Percentiles rank a stretch among this genome's conserved stretches.
Conservation (phyloP, 2,888 invertebrate genomes). For the Tridacna crocea region DNA sequence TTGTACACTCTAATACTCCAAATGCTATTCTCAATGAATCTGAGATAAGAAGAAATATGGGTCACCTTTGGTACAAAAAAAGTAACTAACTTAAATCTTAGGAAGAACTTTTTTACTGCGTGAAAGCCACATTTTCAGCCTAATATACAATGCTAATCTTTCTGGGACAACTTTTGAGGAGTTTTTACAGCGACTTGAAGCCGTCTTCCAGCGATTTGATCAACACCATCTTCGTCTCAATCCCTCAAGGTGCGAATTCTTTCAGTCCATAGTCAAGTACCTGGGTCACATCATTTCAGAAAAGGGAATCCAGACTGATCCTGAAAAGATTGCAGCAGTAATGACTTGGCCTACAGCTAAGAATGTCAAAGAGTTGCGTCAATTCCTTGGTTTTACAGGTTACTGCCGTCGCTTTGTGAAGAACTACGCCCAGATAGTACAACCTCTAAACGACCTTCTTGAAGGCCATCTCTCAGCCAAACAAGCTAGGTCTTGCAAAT, state of each 20-base stretch:
- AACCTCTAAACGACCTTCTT: not conserved
- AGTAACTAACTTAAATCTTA: too few species aligned
- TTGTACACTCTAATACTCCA: too few species aligned
- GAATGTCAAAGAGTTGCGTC: not conserved
- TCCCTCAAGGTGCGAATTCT: not conserved
- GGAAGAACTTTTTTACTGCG: too few species aligned
- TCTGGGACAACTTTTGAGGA: too few species aligned
- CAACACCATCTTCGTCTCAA: not conserved
- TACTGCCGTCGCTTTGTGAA: conserved; percentile 9
- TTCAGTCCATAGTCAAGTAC: not conserved
- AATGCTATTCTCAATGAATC: too few species aligned
- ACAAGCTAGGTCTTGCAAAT: not conserved
- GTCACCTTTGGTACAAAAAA: too few species aligned
- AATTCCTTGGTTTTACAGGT: not conserved
- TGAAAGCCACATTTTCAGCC: too few species aligned
- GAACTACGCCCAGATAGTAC: not conserved
- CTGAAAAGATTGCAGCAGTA: not conserved
- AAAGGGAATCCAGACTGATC: not conserved
- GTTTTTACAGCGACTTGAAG: not conserved
- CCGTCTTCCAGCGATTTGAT: not conserved
- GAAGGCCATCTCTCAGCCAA: not conserved
- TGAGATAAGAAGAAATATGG: too few species aligned
- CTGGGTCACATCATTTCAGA: not conserved
- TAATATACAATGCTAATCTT: too few species aligned
- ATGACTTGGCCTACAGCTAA: not conserved